These are phyloP conservation scores for Vanessa cardui DNA, from an alignment of 2,888 invertebrate species.

Conservation along the genomic window DNA sequence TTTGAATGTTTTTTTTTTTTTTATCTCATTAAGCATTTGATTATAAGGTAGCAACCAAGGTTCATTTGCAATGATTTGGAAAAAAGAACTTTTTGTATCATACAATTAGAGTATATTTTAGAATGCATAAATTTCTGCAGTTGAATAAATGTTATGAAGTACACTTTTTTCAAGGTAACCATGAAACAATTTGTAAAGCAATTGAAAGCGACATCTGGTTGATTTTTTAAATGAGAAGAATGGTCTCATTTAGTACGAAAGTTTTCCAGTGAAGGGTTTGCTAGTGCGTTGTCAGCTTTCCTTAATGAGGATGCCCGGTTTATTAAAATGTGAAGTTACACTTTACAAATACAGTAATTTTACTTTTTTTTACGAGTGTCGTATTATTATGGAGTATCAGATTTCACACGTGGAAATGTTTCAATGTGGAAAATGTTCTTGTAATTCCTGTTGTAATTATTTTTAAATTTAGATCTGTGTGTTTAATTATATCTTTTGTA, in stretches of 20 bases:
- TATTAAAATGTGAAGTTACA: conserved; percentile 4
- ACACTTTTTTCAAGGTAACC: conserved; percentile 9
- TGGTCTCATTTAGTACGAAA: conserved; percentile 28
- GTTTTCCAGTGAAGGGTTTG: conserved; percentile 27
- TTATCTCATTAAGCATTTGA: not conserved
- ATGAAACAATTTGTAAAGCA: conserved; percentile 14
- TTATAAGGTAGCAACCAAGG: too few relatives aligned
- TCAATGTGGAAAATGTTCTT: not conserved
- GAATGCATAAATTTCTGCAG: conserved; percentile 3
- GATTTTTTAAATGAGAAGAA: conserved; percentile 29
- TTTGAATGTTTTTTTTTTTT: not conserved
- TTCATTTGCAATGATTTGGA: not conserved
- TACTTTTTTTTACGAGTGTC: conserved; percentile 8
- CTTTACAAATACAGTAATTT: conserved; percentile 2
- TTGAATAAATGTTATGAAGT: conserved; percentile 13
- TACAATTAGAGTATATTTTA: conserved; percentile 4
- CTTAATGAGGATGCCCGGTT: conserved; percentile 31
- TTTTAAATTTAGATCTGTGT: not conserved
- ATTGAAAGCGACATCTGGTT: conserved; percentile 23
- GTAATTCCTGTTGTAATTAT: not conserved
- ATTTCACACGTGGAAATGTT: not conserved
- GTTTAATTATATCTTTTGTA: not conserved
- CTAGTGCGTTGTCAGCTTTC: conserved; percentile 28
- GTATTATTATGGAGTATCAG: conserved; percentile 6
- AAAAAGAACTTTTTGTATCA: not conserved